Conservation (phyloP, 2,888 invertebrate species). For the Andrena camellia region DNA sequence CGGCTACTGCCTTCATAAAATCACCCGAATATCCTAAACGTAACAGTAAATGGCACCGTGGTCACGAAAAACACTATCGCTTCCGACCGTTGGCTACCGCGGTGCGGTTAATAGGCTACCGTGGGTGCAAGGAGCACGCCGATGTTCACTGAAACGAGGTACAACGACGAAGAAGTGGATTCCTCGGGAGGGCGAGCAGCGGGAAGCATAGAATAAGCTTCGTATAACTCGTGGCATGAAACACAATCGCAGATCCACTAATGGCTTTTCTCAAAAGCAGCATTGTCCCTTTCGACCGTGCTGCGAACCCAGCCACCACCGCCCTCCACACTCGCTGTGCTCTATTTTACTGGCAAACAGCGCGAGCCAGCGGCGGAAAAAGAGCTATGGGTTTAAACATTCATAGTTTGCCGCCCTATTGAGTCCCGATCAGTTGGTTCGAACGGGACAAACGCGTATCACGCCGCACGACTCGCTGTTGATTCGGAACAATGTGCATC, state of each 20-base stretch:
- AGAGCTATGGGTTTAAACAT: conserved; percentile 35
- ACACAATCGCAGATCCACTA: too few relatives aligned
- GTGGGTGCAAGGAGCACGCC: too few relatives aligned
- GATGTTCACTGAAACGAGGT: too few relatives aligned
- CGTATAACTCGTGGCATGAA: too few relatives aligned
- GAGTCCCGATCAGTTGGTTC: conserved; percentile 48
- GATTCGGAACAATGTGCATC: conserved; percentile 31
- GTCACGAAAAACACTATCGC: conserved; percentile 39
- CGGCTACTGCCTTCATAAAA: conserved; percentile 34
- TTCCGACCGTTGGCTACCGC: conserved; percentile 44
- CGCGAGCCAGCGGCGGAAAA: not conserved
- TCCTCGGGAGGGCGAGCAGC: too few relatives aligned
- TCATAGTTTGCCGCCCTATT: conserved; percentile 57
- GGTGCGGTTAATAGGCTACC: conserved; percentile 61
- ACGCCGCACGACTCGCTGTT: conserved; percentile 10
- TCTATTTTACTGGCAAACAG: not conserved
- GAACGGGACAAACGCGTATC: conserved; percentile 13
- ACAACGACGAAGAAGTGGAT: too few relatives aligned
- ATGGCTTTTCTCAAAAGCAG: too few relatives aligned
- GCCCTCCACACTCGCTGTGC: not conserved
- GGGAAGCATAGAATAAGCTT: too few relatives aligned
- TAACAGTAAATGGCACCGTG: conserved; percentile 44
- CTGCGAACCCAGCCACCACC: not conserved
- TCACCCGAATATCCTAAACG: conserved; percentile 40
- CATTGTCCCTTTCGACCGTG: not conserved